Conservation (phyloP, 1,140 invertebrate species). For the Saccostrea cuccullata region DNA sequence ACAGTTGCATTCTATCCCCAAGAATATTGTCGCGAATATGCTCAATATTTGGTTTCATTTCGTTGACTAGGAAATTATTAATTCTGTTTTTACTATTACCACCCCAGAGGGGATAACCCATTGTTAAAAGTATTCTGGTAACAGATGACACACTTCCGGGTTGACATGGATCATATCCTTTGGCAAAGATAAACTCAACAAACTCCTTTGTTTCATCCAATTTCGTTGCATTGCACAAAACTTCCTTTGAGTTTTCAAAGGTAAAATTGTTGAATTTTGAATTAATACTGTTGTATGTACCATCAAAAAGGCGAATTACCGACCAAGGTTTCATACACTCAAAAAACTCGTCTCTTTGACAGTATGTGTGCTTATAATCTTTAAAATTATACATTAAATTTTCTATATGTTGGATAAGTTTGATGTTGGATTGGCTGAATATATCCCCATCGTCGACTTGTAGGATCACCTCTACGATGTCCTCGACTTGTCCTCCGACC, state of each 20-base stretch:
- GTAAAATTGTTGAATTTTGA: slow-evolving; percentile 49
- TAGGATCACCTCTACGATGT: slow-evolving; percentile 50
- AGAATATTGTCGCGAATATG: slow-evolving; percentile 48
- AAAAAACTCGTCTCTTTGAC: slow-evolving; percentile 21
- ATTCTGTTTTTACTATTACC: neutral
- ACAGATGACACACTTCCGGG: neutral
- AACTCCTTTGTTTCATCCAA: slow-evolving; percentile 46
- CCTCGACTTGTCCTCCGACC: slow-evolving; percentile 41
- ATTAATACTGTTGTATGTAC: slow-evolving; percentile 47
- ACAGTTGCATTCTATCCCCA: slow-evolving; percentile 45
- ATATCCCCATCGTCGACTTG: slow-evolving; percentile 47
- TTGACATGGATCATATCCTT: slow-evolving; percentile 43
- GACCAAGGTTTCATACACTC: slow-evolving; percentile 53
- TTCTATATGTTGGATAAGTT: slow-evolving; percentile 48
- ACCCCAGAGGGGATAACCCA: slow-evolving; percentile 51
- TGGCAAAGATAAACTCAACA: slow-evolving; percentile 48
- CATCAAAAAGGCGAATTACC: slow-evolving; percentile 62
- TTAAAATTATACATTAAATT: slow-evolving; percentile 49
- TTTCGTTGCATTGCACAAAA: slow-evolving; percentile 53
- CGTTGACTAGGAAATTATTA: slow-evolving; percentile 1
- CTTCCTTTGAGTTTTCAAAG: slow-evolving; percentile 48
- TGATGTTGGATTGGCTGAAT: slow-evolving; percentile 50
- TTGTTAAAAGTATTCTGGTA: slow-evolving; percentile 49
- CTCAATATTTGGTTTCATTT: slow-evolving; percentile 48
- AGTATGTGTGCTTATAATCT: slow-evolving; percentile 43